Evolutionary conservation across 1,140 invertebrate genomes (phyloP).

Genomic region (Drosophila insularis): DNA sequence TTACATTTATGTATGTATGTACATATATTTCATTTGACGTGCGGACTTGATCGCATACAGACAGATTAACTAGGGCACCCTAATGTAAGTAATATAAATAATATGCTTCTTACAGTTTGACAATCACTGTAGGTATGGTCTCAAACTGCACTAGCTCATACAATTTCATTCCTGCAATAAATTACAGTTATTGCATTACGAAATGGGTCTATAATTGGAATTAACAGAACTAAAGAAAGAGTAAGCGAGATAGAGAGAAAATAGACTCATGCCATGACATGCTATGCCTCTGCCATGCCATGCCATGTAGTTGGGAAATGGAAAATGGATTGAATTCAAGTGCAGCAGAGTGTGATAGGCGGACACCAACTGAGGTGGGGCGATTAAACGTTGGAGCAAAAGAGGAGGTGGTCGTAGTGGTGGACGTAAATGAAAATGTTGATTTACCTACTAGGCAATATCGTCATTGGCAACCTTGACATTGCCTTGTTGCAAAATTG

Average conservation of each 20-base stretch:
- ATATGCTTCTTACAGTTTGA: not conserved
- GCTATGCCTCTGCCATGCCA: not conserved
- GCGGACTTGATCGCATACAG: too few relatives aligned
- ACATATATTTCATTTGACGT: too few relatives aligned
- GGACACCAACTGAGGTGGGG: not conserved
- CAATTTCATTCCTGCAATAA: slow-evolving; percentile 1
- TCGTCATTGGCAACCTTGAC: slow-evolving; percentile 33
- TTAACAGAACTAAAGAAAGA: slow-evolving; percentile 7
- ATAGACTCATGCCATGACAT: slow-evolving; percentile 32
- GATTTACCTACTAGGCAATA: slow-evolving; percentile 2
- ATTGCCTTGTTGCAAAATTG: slow-evolving; percentile 39
- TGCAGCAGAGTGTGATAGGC: slow-evolving; percentile 21
- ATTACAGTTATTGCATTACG: slow-evolving; percentile 9
- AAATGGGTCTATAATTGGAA: slow-evolving; percentile 18
- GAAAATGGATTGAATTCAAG: slow-evolving; percentile 38
- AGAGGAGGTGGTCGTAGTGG: not conserved
- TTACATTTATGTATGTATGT: too few relatives aligned
- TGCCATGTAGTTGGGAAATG: slow-evolving; percentile 19
- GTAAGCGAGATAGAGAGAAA: not conserved
- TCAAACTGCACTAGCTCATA: not conserved
- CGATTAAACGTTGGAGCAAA: not conserved
- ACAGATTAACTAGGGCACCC: too few relatives aligned
- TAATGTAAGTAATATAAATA: too few relatives aligned
- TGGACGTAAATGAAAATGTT: not conserved
- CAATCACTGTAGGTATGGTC: not conserved